A percentile compares a stretch with the other conserved stretches of the same genome.
Conservation (phyloP, 2,797 vertebrate species). For the Rousettus madagascariensis region DNA sequence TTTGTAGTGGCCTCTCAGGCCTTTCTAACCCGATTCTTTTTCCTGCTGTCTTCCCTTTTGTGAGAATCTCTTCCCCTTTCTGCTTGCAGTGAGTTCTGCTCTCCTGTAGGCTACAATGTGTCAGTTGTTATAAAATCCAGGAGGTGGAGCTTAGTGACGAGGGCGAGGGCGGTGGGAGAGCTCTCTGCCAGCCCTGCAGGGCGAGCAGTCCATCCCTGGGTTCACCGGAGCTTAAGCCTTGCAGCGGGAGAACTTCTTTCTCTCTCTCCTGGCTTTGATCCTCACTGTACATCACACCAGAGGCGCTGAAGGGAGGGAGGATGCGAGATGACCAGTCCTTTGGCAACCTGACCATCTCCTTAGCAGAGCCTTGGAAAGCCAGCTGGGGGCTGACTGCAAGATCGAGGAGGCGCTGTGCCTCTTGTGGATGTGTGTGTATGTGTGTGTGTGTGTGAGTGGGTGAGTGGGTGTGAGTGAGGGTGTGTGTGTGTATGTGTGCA, state of each 20-base stretch:
- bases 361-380: constrained; percentile 70
- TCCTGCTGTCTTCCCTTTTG: constrained; percentile 64
- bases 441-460: constrained; percentile 38
- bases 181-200: constrained; percentile 86
- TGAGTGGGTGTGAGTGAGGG: constrained; percentile 30
- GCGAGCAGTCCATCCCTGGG: constrained; percentile 76
- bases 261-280: constrained; percentile 44
- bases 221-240: constrained; percentile 48
- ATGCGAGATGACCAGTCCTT: constrained; percentile 72
- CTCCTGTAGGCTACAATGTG: constrained; percentile 80
- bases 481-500: constrained; percentile 27
- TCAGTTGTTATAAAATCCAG: constrained; percentile 81
- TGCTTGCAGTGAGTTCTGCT: constrained; percentile 68
- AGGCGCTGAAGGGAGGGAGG: constrained; percentile 67
- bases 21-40: not conserved
- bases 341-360: constrained; percentile 79
- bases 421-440: constrained; percentile 64
- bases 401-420: constrained; percentile 78
- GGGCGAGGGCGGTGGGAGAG: constrained; percentile 59
- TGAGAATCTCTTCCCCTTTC: constrained; percentile 36
- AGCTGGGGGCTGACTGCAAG: constrained; percentile 64
- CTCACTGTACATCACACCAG: constrained; percentile 52
- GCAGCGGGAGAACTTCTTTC: constrained; percentile 52
- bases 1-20: constrained; percentile 19
- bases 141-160: constrained; percentile 77